Conservation (phyloP, 2,797 vertebrate genomes). For the Selene dorsalis region DNA sequence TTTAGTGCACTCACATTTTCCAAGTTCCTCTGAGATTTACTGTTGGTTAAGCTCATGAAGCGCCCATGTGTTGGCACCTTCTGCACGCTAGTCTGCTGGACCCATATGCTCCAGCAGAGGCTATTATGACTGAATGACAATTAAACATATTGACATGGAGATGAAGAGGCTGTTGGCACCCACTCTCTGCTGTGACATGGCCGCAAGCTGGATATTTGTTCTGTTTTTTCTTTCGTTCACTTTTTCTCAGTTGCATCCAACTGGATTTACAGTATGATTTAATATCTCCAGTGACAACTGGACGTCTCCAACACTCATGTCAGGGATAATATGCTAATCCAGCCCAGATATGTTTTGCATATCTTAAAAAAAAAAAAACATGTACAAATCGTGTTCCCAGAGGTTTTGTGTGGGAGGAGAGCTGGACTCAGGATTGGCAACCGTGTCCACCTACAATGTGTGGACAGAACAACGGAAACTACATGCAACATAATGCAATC, state of each 20-base stretch:
- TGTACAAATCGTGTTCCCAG: neutral
- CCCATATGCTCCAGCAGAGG: slow-evolving; percentile 39
- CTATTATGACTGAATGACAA: slow-evolving; percentile 50
- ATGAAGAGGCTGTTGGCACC: slow-evolving; percentile 22
- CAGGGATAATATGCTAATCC: slow-evolving; percentile 33
- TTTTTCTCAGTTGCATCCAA: neutral
- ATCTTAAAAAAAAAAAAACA: neutral
- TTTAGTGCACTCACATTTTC: slow-evolving; percentile 9
- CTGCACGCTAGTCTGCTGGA: slow-evolving; percentile 25
- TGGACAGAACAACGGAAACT: slow-evolving; percentile 19
- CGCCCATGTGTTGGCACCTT: slow-evolving; percentile 50
- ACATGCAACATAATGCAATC: slow-evolving; percentile 13
- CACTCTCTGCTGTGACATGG: neutral
- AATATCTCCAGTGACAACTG: neutral
- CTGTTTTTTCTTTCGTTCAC: neutral
- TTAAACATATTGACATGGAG: slow-evolving; percentile 23
- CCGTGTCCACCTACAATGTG: slow-evolving; percentile 31
- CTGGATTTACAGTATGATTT: neutral
- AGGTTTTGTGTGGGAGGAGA: slow-evolving; percentile 27
- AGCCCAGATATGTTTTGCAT: slow-evolving; percentile 10
- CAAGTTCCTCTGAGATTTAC: slow-evolving; percentile 39
- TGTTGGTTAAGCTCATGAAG: slow-evolving; percentile 46
- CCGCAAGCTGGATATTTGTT: neutral
- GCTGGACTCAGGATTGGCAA: slow-evolving; percentile 25
- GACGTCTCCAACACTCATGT: slow-evolving; percentile 20